Conservation (phyloP, 2,797 vertebrate genomes). For the Enteromius trimaculatus region DNA sequence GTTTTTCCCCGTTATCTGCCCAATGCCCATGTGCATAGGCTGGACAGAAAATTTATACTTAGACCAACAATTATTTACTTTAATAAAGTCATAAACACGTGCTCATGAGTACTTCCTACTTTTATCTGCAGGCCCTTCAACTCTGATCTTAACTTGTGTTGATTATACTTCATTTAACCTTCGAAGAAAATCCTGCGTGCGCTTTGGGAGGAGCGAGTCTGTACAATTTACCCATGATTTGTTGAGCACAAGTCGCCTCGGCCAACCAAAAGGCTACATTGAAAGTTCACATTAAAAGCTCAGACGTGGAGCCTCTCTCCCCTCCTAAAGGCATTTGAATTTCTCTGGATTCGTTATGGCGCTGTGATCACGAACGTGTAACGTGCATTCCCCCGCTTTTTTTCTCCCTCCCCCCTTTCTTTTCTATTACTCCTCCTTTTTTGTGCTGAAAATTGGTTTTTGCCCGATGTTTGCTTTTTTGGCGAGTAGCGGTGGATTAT, state of each 20-base stretch:
- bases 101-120: background rate
- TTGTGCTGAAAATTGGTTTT: constrained; percentile 73
- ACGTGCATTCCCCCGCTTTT: constrained; percentile 52
- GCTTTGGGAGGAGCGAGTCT: constrained; percentile 23
- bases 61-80: background rate
- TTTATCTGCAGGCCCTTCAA: background rate
- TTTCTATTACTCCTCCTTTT: constrained; percentile 69
- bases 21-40: background rate
- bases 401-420: constrained; percentile 24
- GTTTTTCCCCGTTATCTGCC: background rate
- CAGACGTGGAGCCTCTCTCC: constrained; percentile 28
- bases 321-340: constrained; percentile 46
- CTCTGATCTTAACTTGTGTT: background rate
- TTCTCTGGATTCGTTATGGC: constrained; percentile 52
- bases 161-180: constrained; percentile 15
- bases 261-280: constrained; percentile 36
- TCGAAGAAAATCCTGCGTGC: background rate
- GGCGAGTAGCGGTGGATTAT: constrained; percentile 76
- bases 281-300: constrained; percentile 41
- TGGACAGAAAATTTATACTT: background rate
- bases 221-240: constrained; percentile 30
- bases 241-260: constrained; percentile 39
- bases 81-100: background rate
- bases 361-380: constrained; percentile 61
- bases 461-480: constrained; percentile 71